A percentile compares a stretch with the other conserved stretches of the same genome.
Conservation (phyloP, 1,140 invertebrate species). For the Nephila pilipes region DNA sequence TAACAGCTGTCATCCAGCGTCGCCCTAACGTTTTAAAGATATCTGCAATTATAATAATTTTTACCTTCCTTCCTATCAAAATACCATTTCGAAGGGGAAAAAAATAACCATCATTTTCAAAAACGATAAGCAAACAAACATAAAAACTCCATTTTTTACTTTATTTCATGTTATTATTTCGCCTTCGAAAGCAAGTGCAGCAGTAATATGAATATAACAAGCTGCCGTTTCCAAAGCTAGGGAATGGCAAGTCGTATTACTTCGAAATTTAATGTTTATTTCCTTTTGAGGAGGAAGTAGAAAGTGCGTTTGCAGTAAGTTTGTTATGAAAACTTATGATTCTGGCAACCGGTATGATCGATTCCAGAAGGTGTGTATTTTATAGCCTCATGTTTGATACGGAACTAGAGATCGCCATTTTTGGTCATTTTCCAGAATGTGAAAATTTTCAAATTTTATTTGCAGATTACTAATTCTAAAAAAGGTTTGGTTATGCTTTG, state of each 20-base stretch:
- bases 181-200: not conserved
- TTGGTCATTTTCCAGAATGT: too few relatives aligned
- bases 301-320: not conserved
- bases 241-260: not conserved
- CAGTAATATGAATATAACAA: conserved; percentile 12
- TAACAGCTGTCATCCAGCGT: not conserved
- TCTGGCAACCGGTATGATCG: not conserved
- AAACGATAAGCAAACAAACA: not conserved
- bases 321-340: conserved; percentile 10
- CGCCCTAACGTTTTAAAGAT: not conserved
- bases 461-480: too few relatives aligned
- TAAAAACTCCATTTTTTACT: not conserved
- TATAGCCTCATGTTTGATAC: not conserved
- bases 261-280: conserved; percentile 13
- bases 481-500: too few relatives aligned
- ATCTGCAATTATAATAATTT: conserved; percentile 16
- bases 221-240: not conserved
- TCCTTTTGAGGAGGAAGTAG: not conserved
- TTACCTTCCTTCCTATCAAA: not conserved
- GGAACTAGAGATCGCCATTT: too few relatives aligned
- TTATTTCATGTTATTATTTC: conserved; percentile 15
- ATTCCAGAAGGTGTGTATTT: not conserved
- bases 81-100: not conserved
- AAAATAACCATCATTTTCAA: not conserved
- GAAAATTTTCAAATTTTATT: too few relatives aligned